Evolutionary conservation across 2,797 vertebrate genomes (phyloP), one percentile per base, ranked within the genome.

Genomic region (Botia kubotai): DNA sequence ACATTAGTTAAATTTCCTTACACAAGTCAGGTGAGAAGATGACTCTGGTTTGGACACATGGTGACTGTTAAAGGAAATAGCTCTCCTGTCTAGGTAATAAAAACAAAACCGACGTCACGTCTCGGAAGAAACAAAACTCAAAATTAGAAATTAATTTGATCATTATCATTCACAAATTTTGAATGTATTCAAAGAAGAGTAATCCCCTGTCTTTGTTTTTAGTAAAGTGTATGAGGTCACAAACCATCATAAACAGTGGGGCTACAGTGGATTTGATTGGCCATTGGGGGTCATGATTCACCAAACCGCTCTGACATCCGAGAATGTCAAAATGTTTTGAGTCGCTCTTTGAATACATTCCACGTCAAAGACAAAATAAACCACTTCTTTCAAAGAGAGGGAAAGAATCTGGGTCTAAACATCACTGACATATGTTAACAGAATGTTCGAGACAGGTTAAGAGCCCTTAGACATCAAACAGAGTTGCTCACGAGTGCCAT

Each of bases 21-120:
- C 98, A 81, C 95, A 97, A 48, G 97, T 99, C 90, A 99, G 90
- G 84, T 97, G 93, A 0, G 97, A 99, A 11, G 97, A 98, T 0
- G 97, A 99, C 89, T 99, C 97, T 0, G 98, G 98, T 89, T 99
- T 99, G 73, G 98, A 99, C 85, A 99, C 98, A 10, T 98, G 97
- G 94, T 99, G 98, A 90, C 97, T 99, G 92, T 99, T 99, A 92
- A 99, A 99, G 93, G 98, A 99, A 92, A 99, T 99, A 63, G 97
- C 95, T 95, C 96, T 96, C 83, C 97, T 95, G 89, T 98, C 97
- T 99, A 94, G 63, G 94, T 92, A 72, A 73, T 55, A 66, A 76
- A 63, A 19, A 53, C 19, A 73, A 70, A 67, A 81, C 36, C 6
- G 7, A 6, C 36, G 36, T 39, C 36, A 39, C 33, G 6, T 39